These are phyloP conservation scores for Deilephila elpenor DNA, from an alignment of 2,888 invertebrate genomes.

Conservation along the genomic window DNA sequence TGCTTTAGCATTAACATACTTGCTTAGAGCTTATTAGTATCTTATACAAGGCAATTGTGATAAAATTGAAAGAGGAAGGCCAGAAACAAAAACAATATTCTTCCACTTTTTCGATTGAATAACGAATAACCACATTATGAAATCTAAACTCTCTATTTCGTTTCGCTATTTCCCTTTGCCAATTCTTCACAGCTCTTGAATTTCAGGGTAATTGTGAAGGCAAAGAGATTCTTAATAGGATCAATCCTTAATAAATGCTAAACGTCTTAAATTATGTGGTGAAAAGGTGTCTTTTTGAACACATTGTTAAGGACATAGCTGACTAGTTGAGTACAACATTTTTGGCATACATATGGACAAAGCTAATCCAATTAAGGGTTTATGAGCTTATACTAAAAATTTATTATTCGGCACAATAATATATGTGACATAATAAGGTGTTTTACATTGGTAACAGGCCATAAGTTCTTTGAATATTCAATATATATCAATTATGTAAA, in stretches of 20 bases:
- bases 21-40: background rate
- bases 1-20: constrained; percentile 5
- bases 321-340: constrained; percentile 33
- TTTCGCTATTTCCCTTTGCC: background rate
- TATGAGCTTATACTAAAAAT: background rate
- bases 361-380: background rate
- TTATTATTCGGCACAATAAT: background rate
- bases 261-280: constrained; percentile 4
- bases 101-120: too few species aligned
- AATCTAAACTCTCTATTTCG: background rate
- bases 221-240: background rate
- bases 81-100: too few species aligned
- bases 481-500: too few species aligned
- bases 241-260: constrained; percentile 26
- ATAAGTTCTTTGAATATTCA: too few species aligned
- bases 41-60: too few species aligned
- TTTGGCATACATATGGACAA: constrained; percentile 26
- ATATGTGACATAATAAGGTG: too few species aligned
- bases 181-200: background rate
- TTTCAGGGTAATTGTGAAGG: background rate
- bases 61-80: too few species aligned
- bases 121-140: background rate
- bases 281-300: constrained; percentile 22
- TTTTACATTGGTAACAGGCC: too few species aligned
- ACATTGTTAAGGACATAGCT: constrained; percentile 31